Evolutionary conservation across 1,140 invertebrate species (phyloP), one percentile per base, ranked within the genome.

Genomic region (Choristoneura fumiferana): DNA sequence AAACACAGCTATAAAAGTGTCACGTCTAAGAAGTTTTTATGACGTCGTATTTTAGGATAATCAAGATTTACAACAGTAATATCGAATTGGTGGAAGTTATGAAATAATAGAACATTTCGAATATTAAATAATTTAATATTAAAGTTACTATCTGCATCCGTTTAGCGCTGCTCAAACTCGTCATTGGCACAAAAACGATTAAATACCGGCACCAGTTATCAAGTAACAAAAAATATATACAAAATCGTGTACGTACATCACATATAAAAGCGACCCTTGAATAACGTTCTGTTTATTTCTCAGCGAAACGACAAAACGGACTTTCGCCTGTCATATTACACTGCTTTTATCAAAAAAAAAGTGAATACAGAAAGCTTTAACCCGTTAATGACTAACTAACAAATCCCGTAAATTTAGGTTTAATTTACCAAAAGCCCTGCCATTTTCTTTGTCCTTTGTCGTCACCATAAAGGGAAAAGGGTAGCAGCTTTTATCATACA

Each of bases 21-120:
- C 43, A 45, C 40, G 18, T 49, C 43, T 29, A 33, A 6, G 15
- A 43, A 43, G 43, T 29, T 49, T 49, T 49, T 49, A 49, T 18
- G 43, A 14, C 43, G 43, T 18, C 43, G 43, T 49, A 49, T 49
- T 22, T 49, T 49, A 33, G n/a, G 18, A 49, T 49, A 49, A 49
- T 29, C 18, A 18, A 49, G 43, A 49, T 49, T 22, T 49, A 49
- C 43, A 13, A 18, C 43, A 17, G 43, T 49, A 29, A 49, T 49
- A 22, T 49, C 12, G 22, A 49, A 49, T 22, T 49, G 43, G 22
- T 29, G 6, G n/a, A 33, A 49, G 43, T 45, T n/a, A 45, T 4
- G 12, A 49, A 49, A 49, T 29, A 29, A 6, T 29, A n/a, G n/a
- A n/a, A n/a, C n/a, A n/a, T n/a, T n/a, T n/a, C n/a, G n/a, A n/a